Percentiles rank a stretch among this genome's conserved stretches.
Evolutionary conservation across 2,888 invertebrate species (phyloP).

Genomic region (Cordilura impudica): DNA sequence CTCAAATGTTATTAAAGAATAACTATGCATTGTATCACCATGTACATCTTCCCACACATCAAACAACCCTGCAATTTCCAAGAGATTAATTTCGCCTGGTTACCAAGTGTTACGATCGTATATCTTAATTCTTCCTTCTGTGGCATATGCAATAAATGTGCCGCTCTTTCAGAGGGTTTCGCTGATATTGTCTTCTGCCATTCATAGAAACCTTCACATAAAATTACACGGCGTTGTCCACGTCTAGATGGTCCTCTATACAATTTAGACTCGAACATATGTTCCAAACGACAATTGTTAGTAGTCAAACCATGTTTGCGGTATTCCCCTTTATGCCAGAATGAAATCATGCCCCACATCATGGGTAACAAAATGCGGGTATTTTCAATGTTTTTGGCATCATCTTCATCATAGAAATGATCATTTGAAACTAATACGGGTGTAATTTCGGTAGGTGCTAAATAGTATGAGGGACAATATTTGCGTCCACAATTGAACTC

Average conservation of each 20-base stretch:
- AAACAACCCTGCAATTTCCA: conserved; percentile 88
- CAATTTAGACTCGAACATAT: conserved; percentile 83
- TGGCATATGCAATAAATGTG: conserved; percentile 85
- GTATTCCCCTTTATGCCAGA: conserved; percentile 86
- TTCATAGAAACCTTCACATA: conserved; percentile 90
- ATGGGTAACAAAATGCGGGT: conserved; percentile 84
- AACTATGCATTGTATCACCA: conserved; percentile 83
- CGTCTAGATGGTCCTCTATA: conserved; percentile 83
- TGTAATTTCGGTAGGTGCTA: conserved; percentile 85
- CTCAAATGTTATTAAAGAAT: conserved; percentile 87
- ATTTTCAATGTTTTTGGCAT: conserved; percentile 71
- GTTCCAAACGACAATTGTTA: conserved; percentile 88
- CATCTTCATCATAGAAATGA: conserved; percentile 79
- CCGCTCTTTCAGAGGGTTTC: conserved; percentile 84
- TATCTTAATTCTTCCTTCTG: conserved; percentile 79
- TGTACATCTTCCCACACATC: conserved; percentile 82
- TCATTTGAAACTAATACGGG: conserved; percentile 84
- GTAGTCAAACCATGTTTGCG: conserved; percentile 84
- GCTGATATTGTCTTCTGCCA: conserved; percentile 85
- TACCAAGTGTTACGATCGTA: conserved; percentile 81
- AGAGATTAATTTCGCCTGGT: conserved; percentile 80
- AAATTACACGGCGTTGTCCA: conserved; percentile 87
- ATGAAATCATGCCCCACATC: conserved; percentile 92
- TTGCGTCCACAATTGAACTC: conserved; percentile 82
- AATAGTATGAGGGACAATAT: conserved; percentile 85